Evolutionary conservation across 2,113 vertebrate species (phyloP).

Genomic region (Sceloporus tristichus): DNA sequence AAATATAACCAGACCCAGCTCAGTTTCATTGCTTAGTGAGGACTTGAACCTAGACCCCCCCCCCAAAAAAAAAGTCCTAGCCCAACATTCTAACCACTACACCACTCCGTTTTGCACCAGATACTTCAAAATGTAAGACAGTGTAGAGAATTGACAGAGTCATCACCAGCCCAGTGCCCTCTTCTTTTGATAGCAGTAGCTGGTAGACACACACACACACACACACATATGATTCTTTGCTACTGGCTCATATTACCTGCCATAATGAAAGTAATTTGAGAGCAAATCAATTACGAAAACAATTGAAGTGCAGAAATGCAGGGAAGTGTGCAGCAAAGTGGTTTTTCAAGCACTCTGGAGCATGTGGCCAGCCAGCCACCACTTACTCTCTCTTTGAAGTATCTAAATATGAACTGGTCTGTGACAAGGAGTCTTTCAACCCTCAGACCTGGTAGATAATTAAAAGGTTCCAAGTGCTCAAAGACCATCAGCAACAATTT

Average conservation of each 20-base stretch:
- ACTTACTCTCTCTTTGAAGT: not conserved
- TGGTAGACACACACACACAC: not conserved
- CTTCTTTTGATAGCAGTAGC: not conserved
- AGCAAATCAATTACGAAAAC: conserved; percentile 16
- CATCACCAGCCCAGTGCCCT: not conserved
- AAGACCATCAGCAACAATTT: not conserved
- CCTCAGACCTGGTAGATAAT: not conserved
- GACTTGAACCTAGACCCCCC: not conserved
- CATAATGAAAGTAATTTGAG: conserved; percentile 29
- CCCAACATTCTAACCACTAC: not conserved
- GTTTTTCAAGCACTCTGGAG: not conserved
- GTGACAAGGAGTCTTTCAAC: not conserved
- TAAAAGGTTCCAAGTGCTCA: not conserved
- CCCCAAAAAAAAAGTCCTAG: not conserved
- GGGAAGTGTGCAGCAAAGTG: not conserved
- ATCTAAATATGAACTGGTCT: not conserved
- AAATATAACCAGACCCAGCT: no score
- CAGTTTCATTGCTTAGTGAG: no score
- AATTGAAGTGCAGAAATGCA: conserved; percentile 10
- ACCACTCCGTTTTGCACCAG: no score
- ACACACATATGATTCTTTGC: not conserved
- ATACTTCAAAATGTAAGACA: not conserved
- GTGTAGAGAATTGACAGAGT: not conserved
- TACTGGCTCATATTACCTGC: not conserved
- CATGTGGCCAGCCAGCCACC: not conserved